Evolutionary conservation across 1,140 invertebrate genomes (phyloP), one percentile per base, ranked within the genome.

Genomic region (Steinernema feltiae): DNA sequence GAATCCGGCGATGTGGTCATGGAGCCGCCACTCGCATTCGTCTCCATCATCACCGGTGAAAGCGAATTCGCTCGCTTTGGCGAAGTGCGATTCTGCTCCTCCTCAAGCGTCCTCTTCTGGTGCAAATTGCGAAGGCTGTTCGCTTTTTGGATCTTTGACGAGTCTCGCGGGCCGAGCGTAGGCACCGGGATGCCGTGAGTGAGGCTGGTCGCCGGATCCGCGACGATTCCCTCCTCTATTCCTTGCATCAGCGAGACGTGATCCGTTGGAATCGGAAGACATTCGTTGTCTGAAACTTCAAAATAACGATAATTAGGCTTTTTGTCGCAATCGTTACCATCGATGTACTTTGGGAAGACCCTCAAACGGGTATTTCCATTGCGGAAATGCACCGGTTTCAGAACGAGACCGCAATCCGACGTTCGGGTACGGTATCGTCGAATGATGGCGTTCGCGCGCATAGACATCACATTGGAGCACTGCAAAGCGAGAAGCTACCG

Each of bases 311-410:
- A 80, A 79, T 73, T 71, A n/a, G n/a, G n/a, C n/a, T n/a, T n/a
- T n/a, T n/a, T n/a, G n/a, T n/a, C n/a, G n/a, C n/a, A n/a, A n/a
- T n/a, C n/a, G n/a, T n/a, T n/a, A 84, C 82, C 82, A 74, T 85
- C 85, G 27, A 85, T 84, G 70, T 84, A 87, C 69, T 85, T 85
- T 15, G 84, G 84, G 48, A 85, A 85, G 27, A 85, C 84, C 48
- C 84, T 71, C 24, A 85, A 74, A 27, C 80, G 75, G 12, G 84
- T 85, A 75, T 85, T 85, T 46, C 84, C 84, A 76, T 85, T 85
- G 35, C 85, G 85, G 46, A 85, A 85, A 70, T 85, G 84, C 15
- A 85, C 84, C 7, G 84, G 84, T 63, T 85, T 85, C 27, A 85
- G 53, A 1, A 85, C 84, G n/a, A 85, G 70, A 7, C 84, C 84